Evolutionary conservation across 53 echinoderm and acorn worm species (phyloP), one percentile per base, ranked within the genome.

Genomic region (Paracentrotus lividus): DNA sequence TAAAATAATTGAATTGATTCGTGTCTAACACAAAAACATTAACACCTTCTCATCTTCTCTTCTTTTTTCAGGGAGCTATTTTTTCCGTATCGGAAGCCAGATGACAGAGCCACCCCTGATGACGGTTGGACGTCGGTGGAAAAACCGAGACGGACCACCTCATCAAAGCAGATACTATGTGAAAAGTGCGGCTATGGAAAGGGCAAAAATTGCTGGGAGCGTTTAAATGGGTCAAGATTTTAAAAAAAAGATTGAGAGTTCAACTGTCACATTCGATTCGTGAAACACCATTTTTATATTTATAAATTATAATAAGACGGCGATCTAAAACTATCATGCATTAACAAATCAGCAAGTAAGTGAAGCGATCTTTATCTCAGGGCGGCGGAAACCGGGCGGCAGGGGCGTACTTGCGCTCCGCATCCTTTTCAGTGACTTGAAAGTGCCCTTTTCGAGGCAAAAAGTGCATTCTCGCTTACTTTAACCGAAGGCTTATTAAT

Each of bases 81-180:
- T 32, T 40, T 0, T 32, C 72, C 36, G 14, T 3, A 72, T 72
- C 38, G 36, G 18, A 72, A 40, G 12, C 40, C 72, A 72, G 18
- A 72, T 2, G 40, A 38, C 18, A 18, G 27, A 18, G 14, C 36
- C 6, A 4, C 31, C 8, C 8, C 20, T 14, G 72, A 72, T 40
- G 40, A 72, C 16, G 40, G 72, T n/a, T 7, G 40, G 72, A 72
- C 72, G 72, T 72, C 72, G 72, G n/a, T n/a, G 36, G 72, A 40
- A 40, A 36, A 0, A 5, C 72, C 20, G 14, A 1, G 20, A 72
- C 36, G 72, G n/a, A 38, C 72, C 72, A 72, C 72, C 72, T 0
- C 40, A 72, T 21, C 4, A 40, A 21, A 72, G 38, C 20, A 4
- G 4, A n/a, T n/a, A 6, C 72, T 40, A 15, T 72, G 72, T 40